Evolutionary conservation across 2,888 invertebrate genomes (phyloP).

Genomic region (Orchesellides sinensis): DNA sequence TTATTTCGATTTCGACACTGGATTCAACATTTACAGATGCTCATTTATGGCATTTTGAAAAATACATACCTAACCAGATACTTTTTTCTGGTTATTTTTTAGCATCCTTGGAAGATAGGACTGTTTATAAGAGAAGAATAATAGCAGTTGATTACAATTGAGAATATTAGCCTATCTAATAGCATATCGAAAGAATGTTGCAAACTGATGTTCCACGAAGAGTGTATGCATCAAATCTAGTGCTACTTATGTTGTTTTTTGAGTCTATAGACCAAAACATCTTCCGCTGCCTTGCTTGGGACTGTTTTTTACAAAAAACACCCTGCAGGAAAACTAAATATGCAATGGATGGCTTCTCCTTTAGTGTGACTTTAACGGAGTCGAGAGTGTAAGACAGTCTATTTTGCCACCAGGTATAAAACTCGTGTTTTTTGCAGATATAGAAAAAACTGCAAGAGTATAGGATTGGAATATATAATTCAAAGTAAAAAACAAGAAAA

Average conservation of each 20-base stretch:
- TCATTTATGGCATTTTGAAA: too few species aligned
- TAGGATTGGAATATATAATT: background rate
- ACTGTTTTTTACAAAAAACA: background rate
- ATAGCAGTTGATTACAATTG: too few species aligned
- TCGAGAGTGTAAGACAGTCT: background rate
- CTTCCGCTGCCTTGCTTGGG: background rate
- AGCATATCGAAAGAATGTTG: too few species aligned
- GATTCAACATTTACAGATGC: too few species aligned
- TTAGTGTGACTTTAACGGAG: slow-evolving; percentile 9
- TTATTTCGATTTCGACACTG: too few species aligned
- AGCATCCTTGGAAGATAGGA: too few species aligned
- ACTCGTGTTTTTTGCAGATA: background rate
- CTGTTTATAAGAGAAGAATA: too few species aligned
- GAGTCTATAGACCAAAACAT: background rate
- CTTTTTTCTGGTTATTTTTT: too few species aligned
- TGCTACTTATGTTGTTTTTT: background rate
- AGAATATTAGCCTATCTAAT: too few species aligned
- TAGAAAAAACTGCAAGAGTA: background rate
- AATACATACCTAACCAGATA: too few species aligned
- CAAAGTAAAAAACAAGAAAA: background rate
- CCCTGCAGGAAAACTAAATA: background rate
- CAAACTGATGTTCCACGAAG: too few species aligned
- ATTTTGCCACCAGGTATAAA: background rate
- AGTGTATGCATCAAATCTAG: background rate
- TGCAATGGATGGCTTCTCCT: background rate